Base-by-base conservation (phyloP, 1,140 invertebrate genomes). In the Aphelenchoides besseyi region DNA sequence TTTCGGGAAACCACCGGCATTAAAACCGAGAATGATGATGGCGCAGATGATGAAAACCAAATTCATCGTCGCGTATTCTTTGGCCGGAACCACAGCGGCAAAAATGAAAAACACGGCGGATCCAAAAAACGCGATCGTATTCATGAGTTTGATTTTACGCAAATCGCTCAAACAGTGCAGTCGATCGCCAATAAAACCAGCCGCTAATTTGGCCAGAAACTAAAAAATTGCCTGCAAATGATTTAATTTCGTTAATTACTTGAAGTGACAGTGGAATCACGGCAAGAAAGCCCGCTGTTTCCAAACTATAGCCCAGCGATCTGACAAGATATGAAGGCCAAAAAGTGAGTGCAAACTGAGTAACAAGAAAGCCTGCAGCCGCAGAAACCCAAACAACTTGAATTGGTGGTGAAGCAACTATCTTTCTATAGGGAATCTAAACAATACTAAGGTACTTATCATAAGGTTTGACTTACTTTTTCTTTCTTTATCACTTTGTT, bases 91-190 rank as follows among this genome's bases (percentile, higher is more conserved):
- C 72, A 74, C 48, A 2, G 66, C 66, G 30, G 26, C 16, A 5
- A 74, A 29, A 30, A 72, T 68, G 16, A 74, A 74, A 29, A 76
- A 74, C 26, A 77, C 52, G 18, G 59, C 75, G 3, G 70, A 69
- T 9, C 75, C 75, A 41, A 63, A 67, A n/a, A 77, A 74, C 48
- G 76, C 76, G 28, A 75, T 52, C 9, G 76, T 72, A 63, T 78
- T 78, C 64, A 76, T 74, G 36, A 78, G 63, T 29, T 67, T 61
- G 29, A 61, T 3, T 18, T 32, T 16, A 54, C 18, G 1, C 8
- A 63, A 62, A 5, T 35, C n/a, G 18, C 5, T 30, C 1, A 37
- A 12, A 35, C 26, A 52, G 30, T 32, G 54, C 62, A 33, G 71
- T 30, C 16, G 52, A 59, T 78, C 74, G 0, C 68, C 67, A 2